A percentile compares a stretch with the other conserved stretches of the same genome.
Conservation (phyloP, 64 coral and sea anemone species). For the Actinia equina region DNA sequence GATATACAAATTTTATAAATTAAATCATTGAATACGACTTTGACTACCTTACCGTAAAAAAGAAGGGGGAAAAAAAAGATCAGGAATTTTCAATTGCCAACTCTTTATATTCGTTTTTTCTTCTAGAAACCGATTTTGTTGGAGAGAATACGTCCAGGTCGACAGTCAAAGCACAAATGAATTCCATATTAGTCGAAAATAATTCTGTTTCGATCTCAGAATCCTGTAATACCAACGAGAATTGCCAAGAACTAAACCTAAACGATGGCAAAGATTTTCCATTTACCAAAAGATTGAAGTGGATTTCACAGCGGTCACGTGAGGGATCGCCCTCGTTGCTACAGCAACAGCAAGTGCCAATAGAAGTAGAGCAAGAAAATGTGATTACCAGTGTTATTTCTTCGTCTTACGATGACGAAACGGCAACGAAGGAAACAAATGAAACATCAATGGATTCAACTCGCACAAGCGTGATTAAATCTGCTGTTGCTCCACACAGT, state of each 20-base stretch:
- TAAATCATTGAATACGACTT: background rate
- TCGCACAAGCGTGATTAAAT: background rate
- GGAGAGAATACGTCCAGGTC: background rate
- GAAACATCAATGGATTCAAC: background rate
- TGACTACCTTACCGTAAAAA: no score
- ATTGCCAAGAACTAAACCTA: background rate
- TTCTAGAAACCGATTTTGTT: background rate
- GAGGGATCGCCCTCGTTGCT: conserved; percentile 16
- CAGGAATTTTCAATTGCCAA: background rate
- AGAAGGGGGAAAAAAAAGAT: no score
- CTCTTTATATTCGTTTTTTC: background rate
- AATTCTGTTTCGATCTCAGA: background rate
- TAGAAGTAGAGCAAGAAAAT: background rate
- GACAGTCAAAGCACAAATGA: background rate
- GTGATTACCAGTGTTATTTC: background rate
- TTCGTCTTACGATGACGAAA: background rate
- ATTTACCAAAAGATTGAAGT: conserved; percentile 14
- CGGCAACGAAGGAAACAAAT: background rate
- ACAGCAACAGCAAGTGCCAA: background rate
- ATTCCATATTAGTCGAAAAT: background rate
- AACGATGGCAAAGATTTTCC: background rate
- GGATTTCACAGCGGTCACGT: conserved; percentile 18
- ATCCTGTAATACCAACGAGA: background rate
- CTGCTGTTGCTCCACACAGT: background rate
- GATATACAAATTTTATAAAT: background rate